Evolutionary conservation across 1,140 invertebrate genomes (phyloP), one percentile per base, ranked within the genome.

Genomic region (Sycophila sp.): DNA sequence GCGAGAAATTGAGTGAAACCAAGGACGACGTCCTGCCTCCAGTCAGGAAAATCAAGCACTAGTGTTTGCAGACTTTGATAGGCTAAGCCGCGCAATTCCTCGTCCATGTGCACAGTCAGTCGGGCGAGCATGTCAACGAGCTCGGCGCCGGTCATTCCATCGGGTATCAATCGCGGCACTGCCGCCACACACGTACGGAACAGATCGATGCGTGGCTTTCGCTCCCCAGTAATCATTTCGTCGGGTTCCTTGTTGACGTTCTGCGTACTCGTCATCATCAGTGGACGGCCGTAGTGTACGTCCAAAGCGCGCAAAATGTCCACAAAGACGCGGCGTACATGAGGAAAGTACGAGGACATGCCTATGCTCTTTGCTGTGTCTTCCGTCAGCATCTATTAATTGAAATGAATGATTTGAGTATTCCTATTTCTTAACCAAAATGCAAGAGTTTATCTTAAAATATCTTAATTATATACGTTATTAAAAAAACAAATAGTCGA

Each of bases 151-250:
- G 92, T 95, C 95, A 99, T 99, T 1, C 96, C 97, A 84, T 99
- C 98, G 0, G 98, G 98, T 73, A 99, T 96, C 6, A 99, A 85
- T 55, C 98, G 90, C 6, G 98, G 98, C 74, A 99, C 97, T 4
- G 98, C 97, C 19, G 98, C 98, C 17, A 99, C 94, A 83, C 98
- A 99, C 0, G 98, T 99, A 22, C 98, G 90, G 80, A 99, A 99
- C 69, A 99, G 86, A 87, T 99, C 98, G 71, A 99, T 96, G 80
- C 98, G 93, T 0, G 98, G 96, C 83, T 99, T 99, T n/a, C 96
- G 89, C 82, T 99, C 98, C 0, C 97, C 96, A 0, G 95, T 97
- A 28, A 99, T 93, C 89, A 99, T 94, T 82, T 99, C 97, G 76
- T 97, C 96, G 4, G 95, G 94, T 81, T 98, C 96, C 82, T 99